phyloP scores from a whole-genome alignment of 2,888 invertebrate genomes.

The Drosophila anceps region DNA sequence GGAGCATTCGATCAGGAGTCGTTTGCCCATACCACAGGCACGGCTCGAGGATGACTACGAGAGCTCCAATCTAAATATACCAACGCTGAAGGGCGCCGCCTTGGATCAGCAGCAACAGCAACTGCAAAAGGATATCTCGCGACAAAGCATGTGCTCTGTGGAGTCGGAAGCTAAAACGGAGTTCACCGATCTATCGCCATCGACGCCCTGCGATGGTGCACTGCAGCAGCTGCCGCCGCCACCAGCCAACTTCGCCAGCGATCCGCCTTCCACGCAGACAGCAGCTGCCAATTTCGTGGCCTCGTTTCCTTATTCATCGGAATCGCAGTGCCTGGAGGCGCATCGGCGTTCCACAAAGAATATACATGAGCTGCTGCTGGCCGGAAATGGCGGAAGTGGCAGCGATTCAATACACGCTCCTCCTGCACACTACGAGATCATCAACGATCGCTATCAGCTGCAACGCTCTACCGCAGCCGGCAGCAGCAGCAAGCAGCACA shows the following conservation, averaged over 20 bases:
- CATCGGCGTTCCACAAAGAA: conserved; percentile 85
- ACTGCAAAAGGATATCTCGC: conserved; percentile 83
- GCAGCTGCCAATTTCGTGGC: conserved; percentile 82
- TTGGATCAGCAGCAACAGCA: conserved; percentile 73
- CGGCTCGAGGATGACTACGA: conserved; percentile 84
- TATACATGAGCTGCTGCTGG: conserved; percentile 84
- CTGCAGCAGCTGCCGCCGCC: conserved; percentile 59
- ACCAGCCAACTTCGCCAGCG: conserved; percentile 73
- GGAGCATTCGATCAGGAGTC: conserved; percentile 87
- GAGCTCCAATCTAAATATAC: conserved; percentile 72
- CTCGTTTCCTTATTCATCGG: conserved; percentile 85
- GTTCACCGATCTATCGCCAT: conserved; percentile 85
- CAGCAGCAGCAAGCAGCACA: conserved; percentile 55
- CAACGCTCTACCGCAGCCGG: conserved; percentile 44
- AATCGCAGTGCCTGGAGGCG: conserved; percentile 85
- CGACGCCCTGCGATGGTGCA: conserved; percentile 83
- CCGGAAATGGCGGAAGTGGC: conserved; percentile 81
- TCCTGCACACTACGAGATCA: conserved; percentile 87
- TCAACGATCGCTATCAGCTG: conserved; percentile 79
- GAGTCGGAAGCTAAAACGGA: conserved; percentile 85
- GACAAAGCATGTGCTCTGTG: conserved; percentile 85
- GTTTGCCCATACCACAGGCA: conserved; percentile 87
- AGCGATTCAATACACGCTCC: conserved; percentile 28
- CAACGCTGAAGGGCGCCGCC: conserved; percentile 60
- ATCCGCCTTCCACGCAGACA: conserved; percentile 40